These are phyloP conservation scores for Pantherophis guttatus DNA, from an alignment of 2,113 vertebrate species.

Conservation along the genomic window DNA sequence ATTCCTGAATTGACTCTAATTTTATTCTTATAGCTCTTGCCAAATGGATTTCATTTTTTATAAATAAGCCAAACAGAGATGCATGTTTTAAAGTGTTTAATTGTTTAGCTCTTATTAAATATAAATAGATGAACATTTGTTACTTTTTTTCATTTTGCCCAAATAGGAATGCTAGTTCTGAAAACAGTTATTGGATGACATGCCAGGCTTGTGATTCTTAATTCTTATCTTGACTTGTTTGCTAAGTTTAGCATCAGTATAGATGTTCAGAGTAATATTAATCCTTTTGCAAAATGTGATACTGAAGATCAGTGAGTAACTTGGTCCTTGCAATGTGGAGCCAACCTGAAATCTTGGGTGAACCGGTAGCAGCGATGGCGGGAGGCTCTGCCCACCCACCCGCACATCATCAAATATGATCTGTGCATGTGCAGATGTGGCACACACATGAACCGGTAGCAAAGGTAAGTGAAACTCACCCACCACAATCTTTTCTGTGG, in stretches of 20 bases:
- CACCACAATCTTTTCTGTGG: not conserved
- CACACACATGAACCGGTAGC: too few species aligned
- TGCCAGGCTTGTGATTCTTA: not conserved
- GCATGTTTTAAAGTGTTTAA: not conserved
- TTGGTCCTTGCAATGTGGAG: not conserved
- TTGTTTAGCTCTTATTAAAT: not conserved
- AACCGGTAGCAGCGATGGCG: too few species aligned
- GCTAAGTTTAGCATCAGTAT: not conserved
- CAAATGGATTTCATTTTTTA: not conserved
- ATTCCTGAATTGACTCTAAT: not conserved
- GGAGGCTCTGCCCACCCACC: too few species aligned
- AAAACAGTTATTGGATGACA: not conserved
- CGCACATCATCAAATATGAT: too few species aligned
- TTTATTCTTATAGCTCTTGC: not conserved
- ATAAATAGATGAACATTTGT: not conserved
- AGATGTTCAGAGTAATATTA: not conserved
- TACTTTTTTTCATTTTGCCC: not conserved
- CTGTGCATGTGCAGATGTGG: too few species aligned
- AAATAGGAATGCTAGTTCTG: not conserved
- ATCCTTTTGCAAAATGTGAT: not conserved
- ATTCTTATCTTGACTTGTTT: not conserved
- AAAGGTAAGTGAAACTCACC: too few species aligned
- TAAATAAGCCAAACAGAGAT: not conserved
- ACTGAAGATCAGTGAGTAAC: not conserved
- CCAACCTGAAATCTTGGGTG: not conserved